A percentile compares a stretch with the other conserved stretches of the same genome.
phyloP scores from a whole-genome alignment of 2,113 vertebrate genomes.

The Triplophysa tibetana region DNA sequence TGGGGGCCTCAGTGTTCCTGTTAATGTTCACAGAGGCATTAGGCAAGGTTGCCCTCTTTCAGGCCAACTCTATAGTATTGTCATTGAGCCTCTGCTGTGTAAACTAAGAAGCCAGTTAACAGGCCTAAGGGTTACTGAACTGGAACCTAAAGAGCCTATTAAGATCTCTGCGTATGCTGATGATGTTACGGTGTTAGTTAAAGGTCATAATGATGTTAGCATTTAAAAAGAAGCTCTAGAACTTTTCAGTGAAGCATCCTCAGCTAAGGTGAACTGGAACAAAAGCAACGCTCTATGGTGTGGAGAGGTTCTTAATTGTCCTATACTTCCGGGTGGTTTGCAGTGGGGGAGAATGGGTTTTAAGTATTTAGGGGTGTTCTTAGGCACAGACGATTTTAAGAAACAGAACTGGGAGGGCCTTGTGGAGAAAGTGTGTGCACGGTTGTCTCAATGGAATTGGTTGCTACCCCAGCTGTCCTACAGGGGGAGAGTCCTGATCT shows the following conservation, averaged over 20 bases:
- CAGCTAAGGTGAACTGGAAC: not conserved
- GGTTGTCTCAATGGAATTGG: too few relatives aligned
- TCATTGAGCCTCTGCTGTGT: not conserved
- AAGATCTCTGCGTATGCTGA: not conserved
- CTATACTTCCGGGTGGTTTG: not conserved
- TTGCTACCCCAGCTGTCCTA: too few relatives aligned
- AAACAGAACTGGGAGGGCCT: not conserved
- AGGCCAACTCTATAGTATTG: too few relatives aligned
- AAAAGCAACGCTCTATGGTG: not conserved
- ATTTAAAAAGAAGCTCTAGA: not conserved
- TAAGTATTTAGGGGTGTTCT: not conserved
- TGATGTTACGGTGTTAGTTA: not conserved
- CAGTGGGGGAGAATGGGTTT: not conserved
- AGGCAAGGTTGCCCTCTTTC: too few relatives aligned
- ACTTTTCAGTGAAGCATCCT: not conserved
- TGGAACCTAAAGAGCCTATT: not conserved
- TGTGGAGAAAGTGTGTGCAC: not conserved
- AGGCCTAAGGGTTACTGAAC: too few relatives aligned
- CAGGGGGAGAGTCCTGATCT: too few relatives aligned
- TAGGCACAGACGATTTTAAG: not conserved
- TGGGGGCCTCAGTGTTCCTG: too few relatives aligned
- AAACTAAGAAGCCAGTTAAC: not conserved
- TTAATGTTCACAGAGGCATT: too few relatives aligned
- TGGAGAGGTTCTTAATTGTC: not conserved
- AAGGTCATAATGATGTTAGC: not conserved